Evolutionary conservation across 2,797 vertebrate species (phyloP).

Genomic region (Lepus oiostolus): DNA sequence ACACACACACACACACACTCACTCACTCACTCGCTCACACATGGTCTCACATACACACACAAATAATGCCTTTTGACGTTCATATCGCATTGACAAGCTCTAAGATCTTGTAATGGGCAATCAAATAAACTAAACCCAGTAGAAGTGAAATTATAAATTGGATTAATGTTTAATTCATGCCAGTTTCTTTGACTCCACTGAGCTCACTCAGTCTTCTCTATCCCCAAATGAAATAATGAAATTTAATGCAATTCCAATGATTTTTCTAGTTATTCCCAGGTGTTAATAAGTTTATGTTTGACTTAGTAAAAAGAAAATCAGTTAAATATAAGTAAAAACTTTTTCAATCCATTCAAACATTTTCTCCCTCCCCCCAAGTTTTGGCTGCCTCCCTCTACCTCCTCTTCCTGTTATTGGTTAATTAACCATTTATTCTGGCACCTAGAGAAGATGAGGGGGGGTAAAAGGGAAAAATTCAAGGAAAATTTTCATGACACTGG

Average conservation of each 20-base stretch:
- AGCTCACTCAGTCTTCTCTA: neutral
- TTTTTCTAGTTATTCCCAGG: neutral
- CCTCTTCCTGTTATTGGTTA: neutral
- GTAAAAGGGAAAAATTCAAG: neutral
- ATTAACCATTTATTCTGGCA: neutral
- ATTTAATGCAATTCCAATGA: neutral
- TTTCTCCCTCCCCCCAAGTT: neutral
- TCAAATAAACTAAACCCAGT: neutral
- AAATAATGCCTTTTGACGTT: neutral
- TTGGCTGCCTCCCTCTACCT: neutral
- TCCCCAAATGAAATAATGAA: neutral
- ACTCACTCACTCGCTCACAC: neutral
- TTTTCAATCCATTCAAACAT: neutral
- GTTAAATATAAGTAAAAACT: conserved; percentile 39
- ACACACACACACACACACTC: neutral
- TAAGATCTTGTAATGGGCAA: conserved; percentile 14
- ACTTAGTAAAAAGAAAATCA: conserved; percentile 30
- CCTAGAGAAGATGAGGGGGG: neutral
- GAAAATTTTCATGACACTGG: neutral
- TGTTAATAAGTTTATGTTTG: conserved; percentile 41
- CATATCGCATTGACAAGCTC: neutral
- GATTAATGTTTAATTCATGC: conserved; percentile 23
- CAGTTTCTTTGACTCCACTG: neutral
- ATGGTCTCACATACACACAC: neutral
- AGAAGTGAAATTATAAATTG: neutral